Percentiles rank a stretch among this genome's conserved stretches.
Evolutionary conservation across 1,140 invertebrate genomes (phyloP).

Genomic region (Thrips palmi): DNA sequence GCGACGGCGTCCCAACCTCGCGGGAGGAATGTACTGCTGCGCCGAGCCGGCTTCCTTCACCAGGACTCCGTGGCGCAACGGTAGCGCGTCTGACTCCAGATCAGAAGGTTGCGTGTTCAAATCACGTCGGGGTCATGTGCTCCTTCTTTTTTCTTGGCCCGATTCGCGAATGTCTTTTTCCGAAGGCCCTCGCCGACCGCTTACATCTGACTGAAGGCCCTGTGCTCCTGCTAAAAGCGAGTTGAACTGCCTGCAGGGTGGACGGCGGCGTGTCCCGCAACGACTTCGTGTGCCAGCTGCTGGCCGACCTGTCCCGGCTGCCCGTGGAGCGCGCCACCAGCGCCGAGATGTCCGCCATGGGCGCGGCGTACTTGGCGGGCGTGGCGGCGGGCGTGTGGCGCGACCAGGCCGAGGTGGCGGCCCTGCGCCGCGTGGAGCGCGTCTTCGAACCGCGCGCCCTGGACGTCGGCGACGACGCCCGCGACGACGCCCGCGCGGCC

Average conservation of each 20-base stretch:
- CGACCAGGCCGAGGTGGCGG: too few relatives aligned
- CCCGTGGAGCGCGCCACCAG: conserved; percentile 46
- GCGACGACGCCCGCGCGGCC: too few relatives aligned
- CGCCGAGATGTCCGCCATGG: conserved; percentile 57
- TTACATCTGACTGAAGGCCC: conserved; percentile 4
- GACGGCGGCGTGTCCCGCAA: conserved; percentile 88
- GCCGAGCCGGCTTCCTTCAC: too few relatives aligned
- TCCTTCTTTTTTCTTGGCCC: not conserved
- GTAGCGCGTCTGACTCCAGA: not conserved
- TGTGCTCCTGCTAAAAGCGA: not conserved
- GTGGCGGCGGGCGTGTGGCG: too few relatives aligned
- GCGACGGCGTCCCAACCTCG: too few relatives aligned
- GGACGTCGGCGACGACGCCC: too few relatives aligned
- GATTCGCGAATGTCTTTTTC: conserved; percentile 1
- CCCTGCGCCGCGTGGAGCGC: too few relatives aligned
- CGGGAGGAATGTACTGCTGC: too few relatives aligned
- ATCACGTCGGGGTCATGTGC: too few relatives aligned
- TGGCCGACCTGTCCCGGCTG: conserved; percentile 60
- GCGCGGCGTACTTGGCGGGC: conserved; percentile 66
- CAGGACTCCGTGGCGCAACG: too few relatives aligned
- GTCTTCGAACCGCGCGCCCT: too few relatives aligned
- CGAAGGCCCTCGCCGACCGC: not conserved
- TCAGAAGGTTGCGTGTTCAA: not conserved
- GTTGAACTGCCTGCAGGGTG: conserved; percentile 35
- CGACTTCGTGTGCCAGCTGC: conserved; percentile 73